Percentiles rank a stretch among this genome's conserved stretches.
Conservation (phyloP, 2,797 vertebrate species). For the Bufotes viridis region DNA sequence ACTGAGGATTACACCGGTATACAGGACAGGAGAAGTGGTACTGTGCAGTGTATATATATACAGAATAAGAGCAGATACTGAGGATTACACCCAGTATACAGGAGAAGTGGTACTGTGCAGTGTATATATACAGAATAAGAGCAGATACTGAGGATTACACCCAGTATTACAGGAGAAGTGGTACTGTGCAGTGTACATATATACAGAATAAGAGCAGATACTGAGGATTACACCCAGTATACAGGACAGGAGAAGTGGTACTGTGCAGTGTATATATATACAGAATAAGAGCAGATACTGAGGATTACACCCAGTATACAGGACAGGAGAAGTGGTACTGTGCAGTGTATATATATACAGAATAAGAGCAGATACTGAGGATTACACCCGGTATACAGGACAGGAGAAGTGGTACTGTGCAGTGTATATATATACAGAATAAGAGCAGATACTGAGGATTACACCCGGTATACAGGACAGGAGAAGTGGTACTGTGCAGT, state of each 20-base stretch:
- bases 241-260: neutral
- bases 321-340: neutral
- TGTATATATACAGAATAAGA: too few relatives aligned
- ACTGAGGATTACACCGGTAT: neutral
- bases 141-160: too few relatives aligned
- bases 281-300: neutral
- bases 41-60: neutral
- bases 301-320: neutral
- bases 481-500: constrained; percentile 11
- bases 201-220: neutral
- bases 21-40: neutral
- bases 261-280: neutral
- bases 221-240: neutral
- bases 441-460: neutral
- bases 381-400: neutral
- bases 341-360: neutral
- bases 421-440: neutral
- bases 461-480: neutral
- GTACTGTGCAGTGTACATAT: neutral
- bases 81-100: too few relatives aligned
- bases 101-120: neutral
- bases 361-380: neutral
- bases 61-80: too few relatives aligned
- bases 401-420: neutral
- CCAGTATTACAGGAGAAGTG: constrained; percentile 6